Conservation (phyloP, 2,797 vertebrate species). For the Gouania willdenowi region DNA sequence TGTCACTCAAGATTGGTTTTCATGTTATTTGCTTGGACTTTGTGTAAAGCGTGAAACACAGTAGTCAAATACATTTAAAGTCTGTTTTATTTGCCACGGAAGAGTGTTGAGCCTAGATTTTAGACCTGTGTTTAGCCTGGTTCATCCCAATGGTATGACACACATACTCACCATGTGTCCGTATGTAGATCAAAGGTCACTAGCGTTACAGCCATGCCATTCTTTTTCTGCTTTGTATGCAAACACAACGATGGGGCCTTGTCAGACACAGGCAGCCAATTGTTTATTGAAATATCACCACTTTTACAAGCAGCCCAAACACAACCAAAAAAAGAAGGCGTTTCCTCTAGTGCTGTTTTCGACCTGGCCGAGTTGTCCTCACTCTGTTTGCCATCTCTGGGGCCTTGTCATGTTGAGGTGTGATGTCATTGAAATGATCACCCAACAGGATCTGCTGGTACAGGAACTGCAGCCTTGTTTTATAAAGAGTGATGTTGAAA, state of each 20-base stretch:
- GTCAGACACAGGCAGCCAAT: conserved; percentile 51
- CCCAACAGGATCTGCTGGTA: not conserved
- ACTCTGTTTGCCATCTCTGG: too few species aligned
- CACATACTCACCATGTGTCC: conserved; percentile 20
- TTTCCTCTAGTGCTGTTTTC: not conserved
- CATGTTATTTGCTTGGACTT: too few species aligned
- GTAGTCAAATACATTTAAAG: too few species aligned
- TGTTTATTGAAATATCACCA: conserved; percentile 53
- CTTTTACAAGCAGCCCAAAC: conserved; percentile 36
- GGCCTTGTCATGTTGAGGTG: not conserved
- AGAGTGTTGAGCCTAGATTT: too few species aligned
- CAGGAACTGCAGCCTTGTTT: not conserved
- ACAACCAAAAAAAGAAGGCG: conserved; percentile 18
- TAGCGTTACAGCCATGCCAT: conserved; percentile 51
- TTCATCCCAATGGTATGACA: conserved; percentile 16
- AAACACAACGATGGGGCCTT: conserved; percentile 47
- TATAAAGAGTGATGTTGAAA: too few species aligned
- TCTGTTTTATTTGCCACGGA: too few species aligned
- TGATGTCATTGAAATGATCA: not conserved
- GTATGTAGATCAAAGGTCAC: conserved; percentile 63
- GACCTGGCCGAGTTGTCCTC: not conserved
- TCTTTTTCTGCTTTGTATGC: conserved; percentile 67
- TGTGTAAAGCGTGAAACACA: too few species aligned
- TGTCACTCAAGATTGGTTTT: too few species aligned
- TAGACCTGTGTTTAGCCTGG: conserved; percentile 11